A percentile compares a stretch with the other conserved stretches of the same genome.
Evolutionary conservation across 2,888 invertebrate species (phyloP).

Genomic region (Choristoneura rosaceana): DNA sequence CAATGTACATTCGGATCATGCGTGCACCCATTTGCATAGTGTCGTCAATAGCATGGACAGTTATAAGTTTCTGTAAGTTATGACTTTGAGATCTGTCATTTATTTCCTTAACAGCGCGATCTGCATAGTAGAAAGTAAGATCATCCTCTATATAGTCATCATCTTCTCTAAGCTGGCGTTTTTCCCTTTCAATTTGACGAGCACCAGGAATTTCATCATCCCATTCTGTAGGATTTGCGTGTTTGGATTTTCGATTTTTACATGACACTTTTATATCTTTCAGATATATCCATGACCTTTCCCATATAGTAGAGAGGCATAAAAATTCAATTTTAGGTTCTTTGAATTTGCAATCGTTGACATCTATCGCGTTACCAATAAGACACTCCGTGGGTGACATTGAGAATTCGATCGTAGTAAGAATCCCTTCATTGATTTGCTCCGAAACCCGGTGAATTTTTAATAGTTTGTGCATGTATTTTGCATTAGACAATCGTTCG

Average conservation of each 20-base stretch:
- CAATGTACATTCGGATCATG: constrained; percentile 69
- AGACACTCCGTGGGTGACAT: constrained; percentile 55
- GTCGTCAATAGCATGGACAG: constrained; percentile 61
- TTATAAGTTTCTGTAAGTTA: constrained; percentile 68
- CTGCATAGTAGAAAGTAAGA: constrained; percentile 64
- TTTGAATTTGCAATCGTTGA: constrained; percentile 50
- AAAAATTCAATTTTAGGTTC: constrained; percentile 46
- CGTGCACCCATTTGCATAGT: constrained; percentile 61
- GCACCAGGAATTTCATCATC: constrained; percentile 26
- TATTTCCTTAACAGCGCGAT: constrained; percentile 61
- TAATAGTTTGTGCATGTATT: constrained; percentile 58
- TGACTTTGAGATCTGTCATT: constrained; percentile 59
- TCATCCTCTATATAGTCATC: constrained; percentile 65
- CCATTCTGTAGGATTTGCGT: constrained; percentile 36
- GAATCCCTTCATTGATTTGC: constrained; percentile 82
- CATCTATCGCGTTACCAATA: constrained; percentile 41
- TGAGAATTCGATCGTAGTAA: constrained; percentile 63
- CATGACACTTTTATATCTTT: constrained; percentile 49
- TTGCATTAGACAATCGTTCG: constrained; percentile 52
- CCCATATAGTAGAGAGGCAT: constrained; percentile 51
- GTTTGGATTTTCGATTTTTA: constrained; percentile 39
- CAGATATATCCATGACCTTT: constrained; percentile 45
- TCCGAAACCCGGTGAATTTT: constrained; percentile 70
- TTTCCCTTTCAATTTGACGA: constrained; percentile 47
- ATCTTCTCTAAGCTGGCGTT: constrained; percentile 57